Conservation (phyloP, 2,797 vertebrate species). For the Cynopterus sphinx region DNA sequence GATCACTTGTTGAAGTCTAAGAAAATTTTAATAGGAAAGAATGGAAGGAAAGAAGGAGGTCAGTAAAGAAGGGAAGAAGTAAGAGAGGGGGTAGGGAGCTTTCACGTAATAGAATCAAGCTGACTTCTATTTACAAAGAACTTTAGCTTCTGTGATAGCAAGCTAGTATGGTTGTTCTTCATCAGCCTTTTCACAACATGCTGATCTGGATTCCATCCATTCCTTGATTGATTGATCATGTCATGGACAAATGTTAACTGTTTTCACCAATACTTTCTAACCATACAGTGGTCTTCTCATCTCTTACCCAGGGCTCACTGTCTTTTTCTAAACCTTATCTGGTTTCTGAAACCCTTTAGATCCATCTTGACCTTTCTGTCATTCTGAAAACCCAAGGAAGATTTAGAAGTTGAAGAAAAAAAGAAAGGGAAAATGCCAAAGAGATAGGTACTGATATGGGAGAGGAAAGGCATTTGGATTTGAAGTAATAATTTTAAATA, state of each 20-base stretch:
- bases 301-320: constrained; percentile 82
- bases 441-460: constrained; percentile 58
- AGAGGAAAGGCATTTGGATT: constrained; percentile 54
- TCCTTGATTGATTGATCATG: constrained; percentile 94
- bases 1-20: constrained; percentile 68
- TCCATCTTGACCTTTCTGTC: constrained; percentile 81
- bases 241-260: constrained; percentile 96
- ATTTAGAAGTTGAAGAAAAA: constrained; percentile 63
- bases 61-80: background rate
- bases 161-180: constrained; percentile 88
- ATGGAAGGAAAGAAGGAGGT: background rate
- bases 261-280: constrained; percentile 89
- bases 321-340: constrained; percentile 83
- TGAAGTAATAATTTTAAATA: constrained; percentile 62
- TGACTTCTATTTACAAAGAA: constrained; percentile 87
- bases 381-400: constrained; percentile 74
- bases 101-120: constrained; percentile 88
- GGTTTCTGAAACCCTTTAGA: constrained; percentile 83
- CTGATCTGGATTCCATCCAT: constrained; percentile 92
- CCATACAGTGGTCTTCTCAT: constrained; percentile 84
- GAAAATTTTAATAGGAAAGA: constrained; percentile 42
- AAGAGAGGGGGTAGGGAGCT: background rate
- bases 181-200: constrained; percentile 86
- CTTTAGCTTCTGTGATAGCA: constrained; percentile 85
- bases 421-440: constrained; percentile 52